Conservation (phyloP, 2,113 vertebrate genomes). For the Ciconia stormi region DNA sequence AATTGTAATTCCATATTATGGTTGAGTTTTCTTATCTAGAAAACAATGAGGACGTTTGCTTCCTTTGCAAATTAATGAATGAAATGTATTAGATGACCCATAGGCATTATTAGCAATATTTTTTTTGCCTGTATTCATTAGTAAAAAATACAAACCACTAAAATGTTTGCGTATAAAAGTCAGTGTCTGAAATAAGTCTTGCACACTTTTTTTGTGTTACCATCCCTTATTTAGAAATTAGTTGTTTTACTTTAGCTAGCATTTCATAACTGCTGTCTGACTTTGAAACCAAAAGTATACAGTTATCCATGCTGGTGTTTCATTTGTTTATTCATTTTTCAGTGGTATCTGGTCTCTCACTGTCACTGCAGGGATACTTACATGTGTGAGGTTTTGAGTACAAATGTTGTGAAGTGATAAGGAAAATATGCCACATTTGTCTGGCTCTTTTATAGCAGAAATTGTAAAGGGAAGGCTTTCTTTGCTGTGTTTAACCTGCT, state of each 20-base stretch:
- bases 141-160: not conserved
- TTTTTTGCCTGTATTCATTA: not conserved
- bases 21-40: not conserved
- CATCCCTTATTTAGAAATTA: not conserved
- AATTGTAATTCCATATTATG: not conserved
- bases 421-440: not conserved
- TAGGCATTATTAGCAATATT: not conserved
- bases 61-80: not conserved
- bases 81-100: not conserved
- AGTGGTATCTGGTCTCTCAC: not conserved
- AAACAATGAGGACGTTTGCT: not conserved
- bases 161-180: not conserved
- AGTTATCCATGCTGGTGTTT: not conserved
- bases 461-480: not conserved
- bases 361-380: not conserved
- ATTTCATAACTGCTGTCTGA: not conserved
- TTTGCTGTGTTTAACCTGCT: not conserved
- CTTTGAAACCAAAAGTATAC: not conserved
- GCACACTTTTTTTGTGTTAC: not conserved
- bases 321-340: not conserved
- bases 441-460: not conserved
- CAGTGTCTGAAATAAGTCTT: not conserved
- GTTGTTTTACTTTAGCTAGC: not conserved
- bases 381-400: not conserved
- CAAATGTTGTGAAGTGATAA: not conserved